A percentile compares a stretch with the other conserved stretches of the same genome.
Conservation (phyloP, 2,888 invertebrate species). For the Iselma pallidipennis region DNA sequence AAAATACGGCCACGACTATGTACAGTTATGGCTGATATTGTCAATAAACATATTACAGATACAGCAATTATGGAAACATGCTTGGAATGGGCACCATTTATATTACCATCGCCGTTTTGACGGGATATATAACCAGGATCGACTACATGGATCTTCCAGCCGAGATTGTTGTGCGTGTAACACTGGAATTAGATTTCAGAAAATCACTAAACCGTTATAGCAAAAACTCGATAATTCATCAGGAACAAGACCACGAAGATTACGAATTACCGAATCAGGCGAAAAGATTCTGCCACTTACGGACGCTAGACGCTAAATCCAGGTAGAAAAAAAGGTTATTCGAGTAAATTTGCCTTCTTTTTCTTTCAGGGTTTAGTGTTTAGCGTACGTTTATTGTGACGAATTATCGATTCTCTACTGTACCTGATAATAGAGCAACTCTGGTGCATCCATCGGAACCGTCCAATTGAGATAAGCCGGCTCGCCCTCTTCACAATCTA, state of each 20-base stretch:
- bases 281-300: conserved; percentile 29
- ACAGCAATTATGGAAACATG: conserved; percentile 29
- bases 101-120: conserved; percentile 43
- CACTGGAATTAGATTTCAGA: conserved; percentile 65
- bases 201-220: not conserved
- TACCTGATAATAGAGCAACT: conserved; percentile 88
- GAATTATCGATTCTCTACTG: too few relatives aligned
- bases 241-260: not conserved
- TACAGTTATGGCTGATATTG: conserved; percentile 28
- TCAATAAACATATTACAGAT: conserved; percentile 28
- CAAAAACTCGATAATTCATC: too few relatives aligned
- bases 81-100: conserved; percentile 25
- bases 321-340: too few relatives aligned
- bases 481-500: conserved; percentile 77
- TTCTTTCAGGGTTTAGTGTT: too few relatives aligned
- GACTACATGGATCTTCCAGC: conserved; percentile 91
- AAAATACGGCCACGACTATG: conserved; percentile 35
- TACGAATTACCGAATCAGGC: too few relatives aligned
- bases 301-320: too few relatives aligned
- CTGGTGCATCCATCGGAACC: conserved; percentile 81
- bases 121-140: conserved; percentile 65
- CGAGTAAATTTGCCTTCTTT: too few relatives aligned
- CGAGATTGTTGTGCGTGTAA: conserved; percentile 88
- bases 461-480: conserved; percentile 83
- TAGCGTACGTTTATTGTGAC: too few relatives aligned